Conservation (phyloP, 2,113 vertebrate species). For the Brevimyrus niger region DNA sequence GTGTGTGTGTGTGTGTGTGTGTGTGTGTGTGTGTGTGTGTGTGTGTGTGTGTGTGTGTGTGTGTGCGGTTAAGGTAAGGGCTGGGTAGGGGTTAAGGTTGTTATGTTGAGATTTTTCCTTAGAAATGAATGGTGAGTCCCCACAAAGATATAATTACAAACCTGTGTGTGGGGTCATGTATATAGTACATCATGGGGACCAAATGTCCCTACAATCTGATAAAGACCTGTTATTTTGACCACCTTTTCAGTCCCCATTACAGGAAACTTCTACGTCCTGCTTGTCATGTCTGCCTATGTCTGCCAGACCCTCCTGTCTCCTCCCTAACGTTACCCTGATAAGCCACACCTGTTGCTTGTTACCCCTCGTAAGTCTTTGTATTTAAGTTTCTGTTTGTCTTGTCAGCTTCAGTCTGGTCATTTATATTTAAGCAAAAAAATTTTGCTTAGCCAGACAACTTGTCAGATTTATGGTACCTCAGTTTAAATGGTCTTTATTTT, state of each 20-base stretch:
- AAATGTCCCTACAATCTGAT: not conserved
- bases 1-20: too few species aligned
- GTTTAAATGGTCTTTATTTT: too few species aligned
- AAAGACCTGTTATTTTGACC: not conserved
- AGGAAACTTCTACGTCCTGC: not conserved
- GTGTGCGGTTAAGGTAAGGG: too few species aligned
- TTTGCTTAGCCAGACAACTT: too few species aligned
- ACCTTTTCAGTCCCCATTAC: not conserved
- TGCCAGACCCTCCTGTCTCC: not conserved
- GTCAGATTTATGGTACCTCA: too few species aligned
- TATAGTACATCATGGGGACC: not conserved
- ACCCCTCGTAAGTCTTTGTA: not conserved
- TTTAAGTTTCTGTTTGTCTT: not conserved
- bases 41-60: too few species aligned
- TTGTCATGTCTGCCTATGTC: not conserved
- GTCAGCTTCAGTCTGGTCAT: not conserved
- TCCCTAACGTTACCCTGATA: not conserved
- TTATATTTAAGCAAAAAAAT: too few species aligned
- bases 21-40: not conserved
- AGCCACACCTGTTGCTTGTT: not conserved
- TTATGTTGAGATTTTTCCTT: too few species aligned
- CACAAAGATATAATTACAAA: too few species aligned
- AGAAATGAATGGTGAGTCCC: too few species aligned
- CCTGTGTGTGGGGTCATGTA: not conserved
- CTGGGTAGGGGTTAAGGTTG: too few species aligned